Base-by-base conservation (phyloP, 92 coral and sea anemone species). In the Virgularia gustaviana region DNA sequence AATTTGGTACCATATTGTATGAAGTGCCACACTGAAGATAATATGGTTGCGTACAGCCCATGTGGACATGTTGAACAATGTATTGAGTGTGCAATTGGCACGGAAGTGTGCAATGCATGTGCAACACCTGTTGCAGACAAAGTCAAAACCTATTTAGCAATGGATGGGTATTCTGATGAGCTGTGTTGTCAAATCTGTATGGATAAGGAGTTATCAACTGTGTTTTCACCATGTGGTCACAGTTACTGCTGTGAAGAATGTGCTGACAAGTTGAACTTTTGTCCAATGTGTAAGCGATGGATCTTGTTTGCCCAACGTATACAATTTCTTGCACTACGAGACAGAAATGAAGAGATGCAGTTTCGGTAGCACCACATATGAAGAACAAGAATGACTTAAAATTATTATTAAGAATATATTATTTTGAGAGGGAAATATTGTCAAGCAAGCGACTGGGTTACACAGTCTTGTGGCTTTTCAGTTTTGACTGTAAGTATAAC, bases 221-320 rank as follows among this genome's bases (percentile, higher is more conserved):
- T 85, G 33, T 89, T 94, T 61, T 86, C 89, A 29, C 99, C 99
- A 3, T 94, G 99, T 79, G 99, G 99, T 11, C 99, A 94, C 66
- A 86, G 83, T 13, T 83, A 85, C 58, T 86, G 94, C 43, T 94
- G 99, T 55, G 90, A 85, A 24, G 86, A 78, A 0, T 94, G 99
- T 82, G 88, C 99, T 27, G 59, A 67, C 23, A 88, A 86, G 49
- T 90, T 94, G 53, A 85, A 83, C 51, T 83, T 86, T 70, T 94
- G 99, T 43, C 99, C 99, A 10, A 82, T 94, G 73, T 94, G 99
- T 45, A 94, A 94, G 79, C 84, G 85, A 20, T 94, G 88, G 77
- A 87, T 80, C 27, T 81, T 91, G 36, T 94, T 86, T 80, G 89
- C 88, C 11, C 99, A 94, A 77, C 77, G 99, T 33, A 79, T 94